Evolutionary conservation across 2,113 vertebrate genomes (phyloP), one percentile per base, ranked within the genome.

Genomic region (Crocuta crocuta): DNA sequence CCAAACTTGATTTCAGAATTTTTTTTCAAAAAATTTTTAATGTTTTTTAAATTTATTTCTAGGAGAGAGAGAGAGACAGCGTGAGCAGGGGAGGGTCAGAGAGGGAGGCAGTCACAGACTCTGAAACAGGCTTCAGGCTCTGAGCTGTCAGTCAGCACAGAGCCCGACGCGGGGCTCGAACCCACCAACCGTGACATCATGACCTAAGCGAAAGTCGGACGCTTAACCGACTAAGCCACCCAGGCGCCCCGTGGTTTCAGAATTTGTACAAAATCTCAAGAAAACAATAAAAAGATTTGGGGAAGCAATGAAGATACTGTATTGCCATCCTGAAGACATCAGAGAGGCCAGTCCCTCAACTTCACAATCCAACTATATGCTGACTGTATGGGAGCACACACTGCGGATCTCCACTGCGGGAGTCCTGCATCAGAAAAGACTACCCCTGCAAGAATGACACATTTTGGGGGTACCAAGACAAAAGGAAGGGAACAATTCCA

Each of bases 401-500:
- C 5, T 24, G 21, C 26, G 16, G 8, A 55, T 31, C 94, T n/a
- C 68, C 16, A 26, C 91, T 53, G 31, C 61, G 33, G 23, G 23
- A 79, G 31, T 63, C 33, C 35, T 61, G 83, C 21, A 1, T 43
- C 63, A 94, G 50, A 65, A 45, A 87, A 92, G 83, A 33, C 53
- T 11, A 73, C 21, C 86, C 33, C 65, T 89, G 68, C 35, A 74
- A 78, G 50, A 88, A 87, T 28, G 33, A 58, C 48, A 65, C 8
- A 31, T 23, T 68, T 7, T 45, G 35, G 50, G n/a, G 63, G 58
- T 9, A 61, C 58, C 24, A 23, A 58, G 39, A 90, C 48, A 84
- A 95, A 93, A 82, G 68, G n/a, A 35, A 86, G 17, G 92, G 45
- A 76, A 82, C 23, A 94, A 88, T 33, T 66, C 53, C 65, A 84